These are phyloP conservation scores for Congeria kusceri DNA, from an alignment of 2,888 invertebrate genomes.

Conservation along the genomic window DNA sequence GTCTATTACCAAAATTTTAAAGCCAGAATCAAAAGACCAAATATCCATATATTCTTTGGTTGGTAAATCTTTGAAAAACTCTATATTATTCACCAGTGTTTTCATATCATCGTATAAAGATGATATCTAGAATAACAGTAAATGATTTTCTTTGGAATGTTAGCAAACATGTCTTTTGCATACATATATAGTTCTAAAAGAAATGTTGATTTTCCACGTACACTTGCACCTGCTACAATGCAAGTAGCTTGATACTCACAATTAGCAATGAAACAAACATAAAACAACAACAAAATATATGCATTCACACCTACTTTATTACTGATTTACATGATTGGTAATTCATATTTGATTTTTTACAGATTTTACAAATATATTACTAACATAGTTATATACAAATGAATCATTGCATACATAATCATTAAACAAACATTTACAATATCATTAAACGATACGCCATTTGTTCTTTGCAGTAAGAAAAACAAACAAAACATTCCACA, in stretches of 20 bases:
- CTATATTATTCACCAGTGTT: conserved; percentile 17
- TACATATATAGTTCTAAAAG: conserved; percentile 40
- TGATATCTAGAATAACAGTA: conserved; percentile 44
- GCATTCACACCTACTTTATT: too few relatives aligned
- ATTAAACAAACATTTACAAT: conserved; percentile 43
- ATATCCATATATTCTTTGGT: conserved; percentile 53
- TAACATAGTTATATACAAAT: conserved; percentile 43
- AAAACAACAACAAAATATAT: too few relatives aligned
- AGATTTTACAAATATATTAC: conserved; percentile 29
- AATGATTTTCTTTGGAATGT: too few relatives aligned
- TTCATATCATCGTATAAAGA: conserved; percentile 46
- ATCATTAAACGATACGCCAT: conserved; percentile 44
- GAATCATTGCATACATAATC: conserved; percentile 33
- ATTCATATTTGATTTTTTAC: too few relatives aligned
- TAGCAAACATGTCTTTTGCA: conserved; percentile 34
- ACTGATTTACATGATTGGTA: too few relatives aligned
- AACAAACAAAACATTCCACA: conserved; percentile 58
- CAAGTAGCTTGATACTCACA: conserved; percentile 51
- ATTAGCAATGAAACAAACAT: too few relatives aligned
- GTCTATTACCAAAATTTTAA: conserved; percentile 42
- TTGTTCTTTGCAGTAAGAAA: conserved; percentile 40
- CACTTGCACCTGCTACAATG: conserved; percentile 42
- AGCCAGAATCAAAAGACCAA: conserved; percentile 41
- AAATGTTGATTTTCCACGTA: conserved; percentile 45
- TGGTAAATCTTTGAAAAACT: too few relatives aligned